Evolutionary conservation across 2,888 invertebrate genomes (phyloP), one percentile per base, ranked within the genome.

Genomic region (Cephus spinipes): DNA sequence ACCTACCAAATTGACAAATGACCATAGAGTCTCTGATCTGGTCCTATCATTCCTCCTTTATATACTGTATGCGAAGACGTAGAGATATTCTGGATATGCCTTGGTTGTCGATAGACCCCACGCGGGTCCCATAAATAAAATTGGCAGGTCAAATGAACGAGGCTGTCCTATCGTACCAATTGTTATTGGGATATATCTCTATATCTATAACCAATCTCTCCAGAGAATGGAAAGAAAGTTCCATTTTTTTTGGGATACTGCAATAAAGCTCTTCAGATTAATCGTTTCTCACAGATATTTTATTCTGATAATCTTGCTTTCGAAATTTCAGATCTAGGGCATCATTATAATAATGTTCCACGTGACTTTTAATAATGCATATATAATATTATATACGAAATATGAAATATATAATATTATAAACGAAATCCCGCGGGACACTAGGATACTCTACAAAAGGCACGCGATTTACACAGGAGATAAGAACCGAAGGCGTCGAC

Each of bases 381-480:
- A 40, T 40, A 40, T 55, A 6, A 23, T 55, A 55, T 55, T 55
- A 23, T 9, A 55, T 55, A 55, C 23, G 55, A 9, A 55, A 55
- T 40, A 40, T 40, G 23, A 3, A 36, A 36, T 12, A 36, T 36
- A 36, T 36, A 36, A 12, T 55, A 15, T 40, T 6, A 6, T 23
- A 55, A 23, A 9, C 23, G 23, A 55, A 55, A 55, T 55, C 9
- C 23, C 55, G 23, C 9, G 23, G 9, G 23, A 55, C 9, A 55
- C 55, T 9, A 23, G 23, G 55, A 55, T 55, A 9, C 55, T 55
- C 55, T 2, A 74, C 80, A 74, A 80, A 76, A 77, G 74, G 74
- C 78, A 75, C 73, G 79, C 73, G 79, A 81, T 79, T 79, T 76
- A 77, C 78, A 76, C 76, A 77, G 75, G 80, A 77, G 80, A 79